Conservation (phyloP, 2,888 invertebrate species). For the Trichogramma evanescens region DNA sequence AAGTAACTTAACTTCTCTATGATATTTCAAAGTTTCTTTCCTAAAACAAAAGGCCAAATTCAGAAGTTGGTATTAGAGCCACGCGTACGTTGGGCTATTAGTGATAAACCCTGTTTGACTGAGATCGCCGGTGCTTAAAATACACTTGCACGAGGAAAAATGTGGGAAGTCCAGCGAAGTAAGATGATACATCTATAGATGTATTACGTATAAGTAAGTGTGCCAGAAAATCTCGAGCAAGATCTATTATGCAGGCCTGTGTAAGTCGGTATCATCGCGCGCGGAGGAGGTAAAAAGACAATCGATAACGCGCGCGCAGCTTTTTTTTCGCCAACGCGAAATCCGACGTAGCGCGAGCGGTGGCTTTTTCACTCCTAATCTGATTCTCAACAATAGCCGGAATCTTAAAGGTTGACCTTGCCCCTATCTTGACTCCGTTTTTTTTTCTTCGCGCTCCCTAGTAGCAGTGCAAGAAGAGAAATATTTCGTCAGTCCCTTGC, state of each 20-base stretch:
- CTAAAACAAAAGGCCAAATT: not conserved
- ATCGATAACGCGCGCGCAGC: not conserved
- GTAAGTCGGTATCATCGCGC: too few species aligned
- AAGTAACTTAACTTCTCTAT: not conserved
- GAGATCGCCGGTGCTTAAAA: too few species aligned
- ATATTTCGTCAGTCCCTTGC: slow-evolving; percentile 8
- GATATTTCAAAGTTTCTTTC: not conserved
- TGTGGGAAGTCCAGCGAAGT: too few species aligned
- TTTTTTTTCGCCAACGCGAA: not conserved
- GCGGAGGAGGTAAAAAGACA: not conserved
- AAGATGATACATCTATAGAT: too few species aligned
- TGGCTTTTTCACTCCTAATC: slow-evolving; percentile 6
- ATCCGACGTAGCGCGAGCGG: not conserved
- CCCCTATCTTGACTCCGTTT: slow-evolving; percentile 12
- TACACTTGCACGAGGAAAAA: too few species aligned
- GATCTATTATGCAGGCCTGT: too few species aligned
- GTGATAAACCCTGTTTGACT: too few species aligned
- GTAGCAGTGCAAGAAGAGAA: too few species aligned
- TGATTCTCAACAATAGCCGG: slow-evolving; percentile 15
- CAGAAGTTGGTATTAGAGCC: too few species aligned
- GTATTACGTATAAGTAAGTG: too few species aligned
- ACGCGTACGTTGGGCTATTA: too few species aligned
- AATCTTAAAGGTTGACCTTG: slow-evolving; percentile 9
- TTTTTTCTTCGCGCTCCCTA: not conserved
- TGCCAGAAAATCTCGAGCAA: too few species aligned